Conservation (phyloP, 2,888 invertebrate genomes). For the Noctuana brunneofusca region DNA sequence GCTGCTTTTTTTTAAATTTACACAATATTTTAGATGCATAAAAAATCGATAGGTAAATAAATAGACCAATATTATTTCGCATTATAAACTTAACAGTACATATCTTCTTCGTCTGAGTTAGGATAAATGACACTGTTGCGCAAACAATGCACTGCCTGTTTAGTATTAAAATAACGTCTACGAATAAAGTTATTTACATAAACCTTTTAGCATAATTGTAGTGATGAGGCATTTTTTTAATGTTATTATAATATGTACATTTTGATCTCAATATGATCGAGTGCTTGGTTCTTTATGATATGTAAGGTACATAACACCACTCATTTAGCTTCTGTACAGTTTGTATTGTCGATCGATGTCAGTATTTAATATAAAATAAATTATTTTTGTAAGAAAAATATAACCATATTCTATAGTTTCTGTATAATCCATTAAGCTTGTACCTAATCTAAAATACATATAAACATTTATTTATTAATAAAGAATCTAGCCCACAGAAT, state of each 20-base stretch:
- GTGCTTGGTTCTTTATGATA: slow-evolving; percentile 70
- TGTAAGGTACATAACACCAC: slow-evolving; percentile 83
- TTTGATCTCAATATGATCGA: slow-evolving; percentile 82
- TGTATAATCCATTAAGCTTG: slow-evolving; percentile 8
- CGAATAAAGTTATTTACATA: slow-evolving; percentile 45
- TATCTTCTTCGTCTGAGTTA: slow-evolving; percentile 64
- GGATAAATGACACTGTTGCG: slow-evolving; percentile 48
- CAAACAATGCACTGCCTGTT: slow-evolving; percentile 77
- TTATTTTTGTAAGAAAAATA: slow-evolving; percentile 29
- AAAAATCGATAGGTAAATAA: no score
- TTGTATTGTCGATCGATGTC: slow-evolving; percentile 69
- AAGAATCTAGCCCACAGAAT: slow-evolving; percentile 23
- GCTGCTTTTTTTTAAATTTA: no score
- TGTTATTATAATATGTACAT: slow-evolving; percentile 74
- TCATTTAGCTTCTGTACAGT: slow-evolving; percentile 79
- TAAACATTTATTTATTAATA: slow-evolving; percentile 14
- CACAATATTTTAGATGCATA: no score
- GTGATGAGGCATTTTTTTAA: slow-evolving; percentile 55
- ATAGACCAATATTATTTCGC: neutral
- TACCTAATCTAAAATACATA: slow-evolving; percentile 5
- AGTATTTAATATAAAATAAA: slow-evolving; percentile 47
- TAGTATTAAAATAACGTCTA: slow-evolving; percentile 63
- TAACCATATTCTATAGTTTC: slow-evolving; percentile 19
- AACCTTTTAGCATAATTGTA: slow-evolving; percentile 53
- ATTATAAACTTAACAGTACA: slow-evolving; percentile 52